A percentile compares a stretch with the other conserved stretches of the same genome.
phyloP scores from a whole-genome alignment of 2,797 vertebrate genomes.

The Eulemur mongoz region DNA sequence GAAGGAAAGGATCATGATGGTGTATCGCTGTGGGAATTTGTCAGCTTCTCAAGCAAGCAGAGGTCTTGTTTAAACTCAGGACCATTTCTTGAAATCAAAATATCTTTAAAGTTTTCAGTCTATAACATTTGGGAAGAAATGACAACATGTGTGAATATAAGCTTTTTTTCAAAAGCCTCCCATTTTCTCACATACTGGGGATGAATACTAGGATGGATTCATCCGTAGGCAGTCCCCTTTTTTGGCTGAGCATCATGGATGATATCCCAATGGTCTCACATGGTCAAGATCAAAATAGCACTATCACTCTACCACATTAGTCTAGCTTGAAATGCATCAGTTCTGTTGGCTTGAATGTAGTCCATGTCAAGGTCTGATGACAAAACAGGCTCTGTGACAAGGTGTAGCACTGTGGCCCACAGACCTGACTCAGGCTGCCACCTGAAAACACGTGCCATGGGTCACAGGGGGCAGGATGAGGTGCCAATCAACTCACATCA shows the following conservation, averaged over 20 bases:
- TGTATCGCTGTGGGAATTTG: not conserved
- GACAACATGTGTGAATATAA: not conserved
- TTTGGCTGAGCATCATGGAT: not conserved
- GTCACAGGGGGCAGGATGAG: not conserved
- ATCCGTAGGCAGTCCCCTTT: not conserved
- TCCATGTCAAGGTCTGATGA: too few species aligned
- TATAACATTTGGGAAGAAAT: not conserved
- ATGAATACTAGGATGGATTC: not conserved
- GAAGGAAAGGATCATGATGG: not conserved
- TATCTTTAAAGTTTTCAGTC: not conserved
- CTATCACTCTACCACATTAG: not conserved
- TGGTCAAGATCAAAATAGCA: not conserved
- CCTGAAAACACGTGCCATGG: fast-evolving
- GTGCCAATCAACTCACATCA: not conserved
- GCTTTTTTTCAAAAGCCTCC: not conserved
- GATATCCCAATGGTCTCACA: too few species aligned
- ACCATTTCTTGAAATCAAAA: not conserved
- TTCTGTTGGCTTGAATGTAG: not conserved
- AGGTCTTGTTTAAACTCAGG: not conserved
- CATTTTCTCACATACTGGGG: not conserved
- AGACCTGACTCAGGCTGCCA: not conserved
- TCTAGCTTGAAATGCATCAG: not conserved
- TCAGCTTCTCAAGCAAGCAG: not conserved
- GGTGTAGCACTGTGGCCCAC: fast-evolving
- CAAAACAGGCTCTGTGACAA: too few species aligned